A percentile compares a stretch with the other conserved stretches of the same genome.
Evolutionary conservation across 2,113 vertebrate species (phyloP).

Genomic region (Nyctereutes procyonoides): DNA sequence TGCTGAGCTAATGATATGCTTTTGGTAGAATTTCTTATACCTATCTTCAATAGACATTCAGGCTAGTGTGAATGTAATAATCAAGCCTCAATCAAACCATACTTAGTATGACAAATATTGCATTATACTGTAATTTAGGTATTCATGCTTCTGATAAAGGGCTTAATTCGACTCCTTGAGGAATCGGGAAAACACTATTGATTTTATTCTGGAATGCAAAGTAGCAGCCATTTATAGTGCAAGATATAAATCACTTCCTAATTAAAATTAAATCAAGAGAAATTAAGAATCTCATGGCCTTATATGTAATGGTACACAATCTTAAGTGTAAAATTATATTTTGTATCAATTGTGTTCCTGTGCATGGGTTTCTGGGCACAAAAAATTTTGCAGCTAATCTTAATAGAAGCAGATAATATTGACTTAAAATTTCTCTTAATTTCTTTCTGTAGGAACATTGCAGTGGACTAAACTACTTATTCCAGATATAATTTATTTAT

Average conservation of each 20-base stretch:
- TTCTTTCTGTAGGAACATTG: conserved; percentile 82
- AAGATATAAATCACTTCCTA: conserved; percentile 87
- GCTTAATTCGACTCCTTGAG: conserved; percentile 87
- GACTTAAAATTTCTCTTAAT: conserved; percentile 80
- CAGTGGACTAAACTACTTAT: conserved; percentile 69
- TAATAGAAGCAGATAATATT: conserved; percentile 82
- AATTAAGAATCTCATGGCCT: conserved; percentile 83
- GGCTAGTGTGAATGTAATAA: conserved; percentile 89
- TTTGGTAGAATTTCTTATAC: conserved; percentile 87
- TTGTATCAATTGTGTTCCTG: conserved; percentile 81
- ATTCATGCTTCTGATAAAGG: conserved; percentile 88
- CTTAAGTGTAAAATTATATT: conserved; percentile 82
- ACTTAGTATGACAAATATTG: conserved; percentile 88
- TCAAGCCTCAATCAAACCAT: conserved; percentile 90
- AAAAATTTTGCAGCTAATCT: conserved; percentile 81
- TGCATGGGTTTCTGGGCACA: conserved; percentile 77
- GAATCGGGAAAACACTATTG: conserved; percentile 84
- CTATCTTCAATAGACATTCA: conserved; percentile 89
- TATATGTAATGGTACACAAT: conserved; percentile 83
- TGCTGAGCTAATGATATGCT: conserved; percentile 89
- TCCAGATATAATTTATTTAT: conserved; percentile 73
- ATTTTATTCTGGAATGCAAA: conserved; percentile 87
- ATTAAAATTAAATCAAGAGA: conserved; percentile 88
- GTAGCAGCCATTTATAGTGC: conserved; percentile 85
- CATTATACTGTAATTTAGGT: conserved; percentile 86